Percentiles rank a stretch among this genome's conserved stretches.
Conservation (phyloP, 1,140 invertebrate species). For the Hycleus phaleratus region DNA sequence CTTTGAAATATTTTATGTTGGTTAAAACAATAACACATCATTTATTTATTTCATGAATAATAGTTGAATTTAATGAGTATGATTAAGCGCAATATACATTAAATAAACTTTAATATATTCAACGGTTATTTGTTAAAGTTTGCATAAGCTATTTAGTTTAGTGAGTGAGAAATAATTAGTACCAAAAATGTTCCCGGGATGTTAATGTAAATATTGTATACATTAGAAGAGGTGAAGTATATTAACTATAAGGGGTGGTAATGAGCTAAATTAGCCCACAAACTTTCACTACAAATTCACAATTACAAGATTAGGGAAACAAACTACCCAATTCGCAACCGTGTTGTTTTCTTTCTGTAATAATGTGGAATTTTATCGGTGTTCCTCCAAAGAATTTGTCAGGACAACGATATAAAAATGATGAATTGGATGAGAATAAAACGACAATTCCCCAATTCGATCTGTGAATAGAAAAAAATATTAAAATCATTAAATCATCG, state of each 20-base stretch:
- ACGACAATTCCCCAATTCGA: slow-evolving; percentile 19
- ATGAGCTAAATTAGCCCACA: slow-evolving; percentile 4
- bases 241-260: not conserved
- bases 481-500: slow-evolving; percentile 25
- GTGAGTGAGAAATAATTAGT: slow-evolving; percentile 14
- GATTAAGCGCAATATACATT: too few species aligned
- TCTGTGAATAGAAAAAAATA: slow-evolving; percentile 23
- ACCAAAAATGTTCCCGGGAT: slow-evolving; percentile 13
- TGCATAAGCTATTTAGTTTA: slow-evolving; percentile 6
- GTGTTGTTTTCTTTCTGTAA: too few species aligned
- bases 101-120: slow-evolving; percentile 10
- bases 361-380: too few species aligned
- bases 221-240: slow-evolving; percentile 8
- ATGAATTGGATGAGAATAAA: slow-evolving; percentile 24
- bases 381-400: too few species aligned
- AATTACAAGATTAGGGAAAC: not conserved
- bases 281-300: slow-evolving; percentile 12
- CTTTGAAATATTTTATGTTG: too few species aligned
- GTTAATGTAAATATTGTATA: slow-evolving; percentile 10
- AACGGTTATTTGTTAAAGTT: slow-evolving; percentile 12
- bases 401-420: slow-evolving; percentile 21
- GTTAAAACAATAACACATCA: slow-evolving; percentile 18
- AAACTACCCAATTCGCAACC: too few species aligned
- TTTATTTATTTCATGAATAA: slow-evolving; percentile 37
- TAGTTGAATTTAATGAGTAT: slow-evolving; percentile 35